These are phyloP conservation scores for Tetheella fluctuosa DNA, from an alignment of 2,888 invertebrate species.

Conservation along the genomic window DNA sequence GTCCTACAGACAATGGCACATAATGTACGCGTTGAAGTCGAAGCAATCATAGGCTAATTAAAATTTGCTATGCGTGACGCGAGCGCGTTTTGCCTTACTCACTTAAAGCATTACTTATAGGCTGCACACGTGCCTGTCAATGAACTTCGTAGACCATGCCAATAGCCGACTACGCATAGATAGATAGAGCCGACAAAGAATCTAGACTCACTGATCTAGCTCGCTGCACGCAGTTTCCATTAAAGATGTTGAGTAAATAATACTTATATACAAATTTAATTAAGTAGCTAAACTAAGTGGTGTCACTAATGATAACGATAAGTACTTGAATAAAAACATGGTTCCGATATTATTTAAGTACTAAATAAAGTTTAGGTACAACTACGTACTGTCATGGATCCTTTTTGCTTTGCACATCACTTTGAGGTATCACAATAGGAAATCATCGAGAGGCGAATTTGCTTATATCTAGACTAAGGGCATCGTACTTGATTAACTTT, in stretches of 20 bases:
- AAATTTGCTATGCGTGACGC: slow-evolving; percentile 81
- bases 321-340: neutral
- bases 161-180: slow-evolving; percentile 55
- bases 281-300: neutral
- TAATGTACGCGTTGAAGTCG: slow-evolving; percentile 58
- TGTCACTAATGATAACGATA: neutral
- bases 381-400: neutral
- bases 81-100: slow-evolving; percentile 73
- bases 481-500: slow-evolving; percentile 60
- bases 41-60: slow-evolving; percentile 78
- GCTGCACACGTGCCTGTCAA: slow-evolving; percentile 83
- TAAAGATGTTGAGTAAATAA: neutral
- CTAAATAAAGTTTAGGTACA: too few species aligned
- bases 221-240: neutral
- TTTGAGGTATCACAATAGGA: neutral
- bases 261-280: neutral
- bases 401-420: neutral
- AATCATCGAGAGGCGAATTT: neutral
- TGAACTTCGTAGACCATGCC: slow-evolving; percentile 75
- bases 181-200: slow-evolving; percentile 51
- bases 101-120: slow-evolving; percentile 76
- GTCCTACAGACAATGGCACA: slow-evolving; percentile 61
- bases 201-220: slow-evolving; percentile 32
- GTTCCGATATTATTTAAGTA: neutral
- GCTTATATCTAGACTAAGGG: slow-evolving; percentile 45